Evolutionary conservation across 1,140 invertebrate genomes (phyloP), one percentile per base, ranked within the genome.

Genomic region (Fopius arisanus): DNA sequence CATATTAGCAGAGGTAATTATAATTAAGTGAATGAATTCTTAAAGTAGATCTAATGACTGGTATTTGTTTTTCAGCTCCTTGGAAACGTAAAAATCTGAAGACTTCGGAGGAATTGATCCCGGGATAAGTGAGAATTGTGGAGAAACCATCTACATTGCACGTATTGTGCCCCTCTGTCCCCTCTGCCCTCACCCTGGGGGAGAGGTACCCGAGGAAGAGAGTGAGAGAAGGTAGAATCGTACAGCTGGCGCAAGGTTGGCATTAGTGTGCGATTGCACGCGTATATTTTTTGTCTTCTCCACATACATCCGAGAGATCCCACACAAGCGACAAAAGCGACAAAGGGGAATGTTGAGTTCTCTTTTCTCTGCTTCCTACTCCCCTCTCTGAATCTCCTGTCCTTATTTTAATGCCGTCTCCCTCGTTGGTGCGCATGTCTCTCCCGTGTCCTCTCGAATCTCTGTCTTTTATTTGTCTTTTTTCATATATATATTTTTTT

Each of bases 161-260:
- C 12, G 7, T 10, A 37, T 12, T 37, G 2, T 12, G 33, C 12
- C 33, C 33, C 33, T 10, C 33, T 7, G 29, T 12, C n/a, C n/a
- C n/a, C n/a, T n/a, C n/a, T n/a, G n/a, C n/a, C n/a, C n/a, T n/a
- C 7, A 37, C 19, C 6, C 14, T 1, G n/a, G 9, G 41, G 10
- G 14, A 4, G 16, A 54, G 21, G 19, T 7, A 19, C 2, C 21
- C 4, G 7, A 41, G 14, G 29, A 23, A 7, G 21, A 21, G 0
- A n/a, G 23, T 12, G 23, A 6, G 66, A 23, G 29, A n/a, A n/a
- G n/a, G n/a, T n/a, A n/a, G 31, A 19, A 16, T 43, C 4, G 40
- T 23, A 68, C 66, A 68, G 66, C 66, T 68, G 66, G 66, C 23
- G 66, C 31, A 68, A 40, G 66, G 43, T 68, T 10, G 5, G 23